Evolutionary conservation across 2,888 invertebrate genomes (phyloP).

Genomic region (Hartigia nigra): DNA sequence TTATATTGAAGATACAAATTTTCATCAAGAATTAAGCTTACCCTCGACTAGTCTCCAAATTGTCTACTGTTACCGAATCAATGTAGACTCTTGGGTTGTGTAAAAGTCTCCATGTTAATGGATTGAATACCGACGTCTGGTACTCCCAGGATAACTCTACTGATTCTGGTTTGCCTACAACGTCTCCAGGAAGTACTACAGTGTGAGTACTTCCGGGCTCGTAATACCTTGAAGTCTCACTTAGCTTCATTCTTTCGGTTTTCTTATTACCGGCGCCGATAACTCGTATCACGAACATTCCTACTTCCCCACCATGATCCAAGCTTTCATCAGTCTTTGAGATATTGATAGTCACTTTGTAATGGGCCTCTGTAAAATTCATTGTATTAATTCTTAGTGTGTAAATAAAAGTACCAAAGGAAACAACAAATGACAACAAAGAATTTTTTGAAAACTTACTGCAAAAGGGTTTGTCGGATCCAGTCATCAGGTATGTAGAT

Average conservation of each 20-base stretch:
- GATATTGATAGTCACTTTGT: slow-evolving; percentile 79
- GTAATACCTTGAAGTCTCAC: slow-evolving; percentile 71
- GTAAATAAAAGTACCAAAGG: neutral
- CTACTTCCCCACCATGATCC: slow-evolving; percentile 82
- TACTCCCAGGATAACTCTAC: slow-evolving; percentile 84
- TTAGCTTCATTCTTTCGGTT: slow-evolving; percentile 72
- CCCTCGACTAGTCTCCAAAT: slow-evolving; percentile 78
- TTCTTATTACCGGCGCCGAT: slow-evolving; percentile 73
- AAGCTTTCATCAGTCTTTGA: slow-evolving; percentile 79
- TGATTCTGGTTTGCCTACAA: slow-evolving; percentile 75
- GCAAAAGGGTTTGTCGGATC: slow-evolving; percentile 78
- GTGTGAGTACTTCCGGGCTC: slow-evolving; percentile 79
- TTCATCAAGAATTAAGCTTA: slow-evolving; percentile 58
- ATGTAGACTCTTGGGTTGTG: slow-evolving; percentile 80
- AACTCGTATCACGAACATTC: slow-evolving; percentile 76
- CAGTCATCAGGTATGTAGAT: slow-evolving; percentile 80
- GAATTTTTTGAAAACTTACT: slow-evolving; percentile 73
- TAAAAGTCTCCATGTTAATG: slow-evolving; percentile 84
- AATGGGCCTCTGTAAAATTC: slow-evolving; percentile 77
- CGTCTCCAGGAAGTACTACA: slow-evolving; percentile 75
- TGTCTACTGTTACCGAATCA: slow-evolving; percentile 77
- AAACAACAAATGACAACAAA: too few species aligned
- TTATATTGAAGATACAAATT: neutral
- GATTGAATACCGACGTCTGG: slow-evolving; percentile 81
- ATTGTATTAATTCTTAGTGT: neutral